A percentile compares a stretch with the other conserved stretches of the same genome.
Conservation (phyloP, 2,888 invertebrate genomes). For the Carcina quercana region DNA sequence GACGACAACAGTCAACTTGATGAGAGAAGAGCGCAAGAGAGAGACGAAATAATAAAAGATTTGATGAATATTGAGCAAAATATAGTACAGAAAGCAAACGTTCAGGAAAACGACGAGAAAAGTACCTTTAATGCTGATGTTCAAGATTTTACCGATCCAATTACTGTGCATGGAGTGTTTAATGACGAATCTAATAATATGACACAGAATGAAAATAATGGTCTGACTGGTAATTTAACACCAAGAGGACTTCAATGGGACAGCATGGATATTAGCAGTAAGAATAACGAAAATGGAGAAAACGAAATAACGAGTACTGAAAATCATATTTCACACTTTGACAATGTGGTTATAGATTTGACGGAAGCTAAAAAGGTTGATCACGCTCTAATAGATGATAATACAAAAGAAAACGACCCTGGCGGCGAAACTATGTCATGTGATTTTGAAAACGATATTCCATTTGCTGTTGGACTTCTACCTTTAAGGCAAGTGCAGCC, state of each 20-base stretch:
- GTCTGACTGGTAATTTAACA: constrained; percentile 23
- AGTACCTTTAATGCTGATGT: constrained; percentile 24
- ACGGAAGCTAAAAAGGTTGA: constrained; percentile 32
- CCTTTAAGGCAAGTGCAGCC: constrained; percentile 47
- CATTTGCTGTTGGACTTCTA: constrained; percentile 60
- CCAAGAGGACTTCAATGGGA: constrained; percentile 33
- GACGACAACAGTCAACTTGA: constrained; percentile 37
- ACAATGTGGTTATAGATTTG: constrained; percentile 37
- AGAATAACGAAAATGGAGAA: constrained; percentile 18
- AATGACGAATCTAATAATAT: constrained; percentile 4
- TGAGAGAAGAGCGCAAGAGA: constrained; percentile 41
- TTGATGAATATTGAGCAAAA: constrained; percentile 59
- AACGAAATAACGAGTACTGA: constrained; percentile 6
- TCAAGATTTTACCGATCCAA: constrained; percentile 23
- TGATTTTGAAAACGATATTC: constrained; percentile 47
- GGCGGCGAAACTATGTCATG: constrained; percentile 22
- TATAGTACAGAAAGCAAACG: constrained; percentile 29
- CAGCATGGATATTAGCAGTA: constrained; percentile 28
- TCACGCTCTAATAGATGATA: constrained; percentile 29
- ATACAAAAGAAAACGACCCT: constrained; percentile 37
- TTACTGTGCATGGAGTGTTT: constrained; percentile 13
- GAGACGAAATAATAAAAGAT: constrained; percentile 62
- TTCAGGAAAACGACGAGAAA: constrained; percentile 22
- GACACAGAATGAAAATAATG: constrained; percentile 18
- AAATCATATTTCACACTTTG: constrained; percentile 19